A percentile compares a stretch with the other conserved stretches of the same genome.
Conservation (phyloP, 2,888 invertebrate species). For the Metalampra italica region DNA sequence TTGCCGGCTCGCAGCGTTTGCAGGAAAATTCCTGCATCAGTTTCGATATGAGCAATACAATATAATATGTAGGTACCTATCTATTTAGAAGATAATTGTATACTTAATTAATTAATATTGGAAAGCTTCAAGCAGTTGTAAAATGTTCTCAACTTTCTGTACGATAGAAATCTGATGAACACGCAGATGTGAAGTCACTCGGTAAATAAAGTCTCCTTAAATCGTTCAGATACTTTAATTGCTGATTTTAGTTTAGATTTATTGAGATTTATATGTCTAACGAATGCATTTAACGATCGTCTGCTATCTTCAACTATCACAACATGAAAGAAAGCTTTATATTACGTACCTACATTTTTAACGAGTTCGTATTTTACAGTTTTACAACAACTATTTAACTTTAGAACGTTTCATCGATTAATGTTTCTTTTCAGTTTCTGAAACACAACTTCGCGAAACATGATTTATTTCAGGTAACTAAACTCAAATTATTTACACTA, state of each 20-base stretch:
- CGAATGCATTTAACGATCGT: constrained; percentile 21
- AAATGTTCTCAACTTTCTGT: constrained; percentile 18
- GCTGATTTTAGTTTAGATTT: constrained; percentile 29
- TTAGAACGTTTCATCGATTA: no score
- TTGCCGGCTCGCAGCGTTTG: not conserved
- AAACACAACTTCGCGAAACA: not conserved
- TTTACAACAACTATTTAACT: not conserved
- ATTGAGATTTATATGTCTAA: constrained; percentile 25
- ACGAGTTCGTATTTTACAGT: constrained; percentile 8
- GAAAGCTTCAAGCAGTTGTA: constrained; percentile 1
- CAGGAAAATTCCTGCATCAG: not conserved
- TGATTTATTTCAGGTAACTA: not conserved
- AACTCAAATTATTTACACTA: not conserved
- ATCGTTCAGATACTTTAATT: constrained; percentile 32
- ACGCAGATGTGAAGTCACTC: constrained; percentile 16
- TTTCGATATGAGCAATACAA: no score
- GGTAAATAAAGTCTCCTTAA: constrained; percentile 20
- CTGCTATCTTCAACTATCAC: constrained; percentile 13
- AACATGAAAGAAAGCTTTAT: not conserved
- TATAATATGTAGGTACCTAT: no score
- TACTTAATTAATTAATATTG: no score
- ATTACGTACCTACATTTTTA: constrained; percentile 13
- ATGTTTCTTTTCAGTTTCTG: no score
- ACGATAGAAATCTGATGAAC: constrained; percentile 30
- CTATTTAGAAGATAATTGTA: no score